Conservation (phyloP, 2,113 vertebrate species). For the Chionodraco myersi region DNA sequence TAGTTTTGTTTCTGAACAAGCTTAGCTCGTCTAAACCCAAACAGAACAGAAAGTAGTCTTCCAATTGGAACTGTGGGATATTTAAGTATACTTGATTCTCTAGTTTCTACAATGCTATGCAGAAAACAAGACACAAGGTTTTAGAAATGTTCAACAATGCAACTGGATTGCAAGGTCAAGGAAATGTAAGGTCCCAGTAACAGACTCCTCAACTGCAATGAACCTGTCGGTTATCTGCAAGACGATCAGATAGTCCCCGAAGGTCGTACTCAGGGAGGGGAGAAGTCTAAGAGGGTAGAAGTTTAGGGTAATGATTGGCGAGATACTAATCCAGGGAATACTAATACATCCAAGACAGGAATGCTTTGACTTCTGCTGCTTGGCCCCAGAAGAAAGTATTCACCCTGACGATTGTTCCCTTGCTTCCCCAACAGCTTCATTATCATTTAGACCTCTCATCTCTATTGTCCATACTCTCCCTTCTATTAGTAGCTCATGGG, state of each 20-base stretch:
- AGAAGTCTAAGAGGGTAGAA: constrained; percentile 9
- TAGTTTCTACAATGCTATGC: neutral
- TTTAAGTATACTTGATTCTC: neutral
- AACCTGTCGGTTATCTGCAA: neutral
- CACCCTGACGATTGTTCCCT: constrained; percentile 54
- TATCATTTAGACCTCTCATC: neutral
- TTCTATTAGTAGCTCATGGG: constrained; percentile 10
- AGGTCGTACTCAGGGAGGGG: neutral
- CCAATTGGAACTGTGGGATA: too few species aligned
- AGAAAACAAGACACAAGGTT: neutral
- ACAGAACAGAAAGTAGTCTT: too few species aligned
- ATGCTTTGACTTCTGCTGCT: constrained; percentile 46
- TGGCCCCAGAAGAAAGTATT: constrained; percentile 21
- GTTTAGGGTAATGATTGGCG: neutral
- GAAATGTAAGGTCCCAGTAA: neutral
- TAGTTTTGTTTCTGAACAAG: too few species aligned
- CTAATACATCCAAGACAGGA: constrained; percentile 17
- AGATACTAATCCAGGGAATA: constrained; percentile 9
- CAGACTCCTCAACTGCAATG: neutral
- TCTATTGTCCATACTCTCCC: neutral
- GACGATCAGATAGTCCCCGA: constrained; percentile 18
- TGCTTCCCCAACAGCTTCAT: constrained; percentile 30
- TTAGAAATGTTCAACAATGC: too few species aligned
- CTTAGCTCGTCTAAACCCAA: too few species aligned
- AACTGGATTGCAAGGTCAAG: neutral